These are phyloP conservation scores for Diarsia mendica DNA, from an alignment of 2,888 invertebrate species.

Conservation along the genomic window DNA sequence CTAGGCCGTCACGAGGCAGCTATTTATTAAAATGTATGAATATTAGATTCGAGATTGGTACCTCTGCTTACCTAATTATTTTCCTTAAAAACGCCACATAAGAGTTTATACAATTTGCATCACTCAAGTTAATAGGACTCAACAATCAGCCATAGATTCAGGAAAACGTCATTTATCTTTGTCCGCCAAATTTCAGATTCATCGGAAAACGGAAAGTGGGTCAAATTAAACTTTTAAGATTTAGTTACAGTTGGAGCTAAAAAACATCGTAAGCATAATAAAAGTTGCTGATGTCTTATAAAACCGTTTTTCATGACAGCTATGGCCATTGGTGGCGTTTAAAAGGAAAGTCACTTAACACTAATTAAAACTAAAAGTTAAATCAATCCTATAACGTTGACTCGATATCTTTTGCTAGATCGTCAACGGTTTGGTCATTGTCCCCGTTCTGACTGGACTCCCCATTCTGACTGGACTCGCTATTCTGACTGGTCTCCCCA, in stretches of 20 bases:
- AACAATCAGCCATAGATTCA: no score
- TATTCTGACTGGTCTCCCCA: slow-evolving; percentile 34
- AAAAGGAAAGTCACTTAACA: slow-evolving; percentile 23
- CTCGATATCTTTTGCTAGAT: slow-evolving; percentile 60
- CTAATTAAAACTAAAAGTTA: slow-evolving; percentile 29
- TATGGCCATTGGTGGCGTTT: neutral
- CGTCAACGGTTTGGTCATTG: neutral
- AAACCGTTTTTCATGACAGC: neutral
- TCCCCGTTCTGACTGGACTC: slow-evolving; percentile 31
- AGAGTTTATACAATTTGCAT: neutral
- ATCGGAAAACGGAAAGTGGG: no score
- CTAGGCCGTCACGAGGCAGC: neutral
- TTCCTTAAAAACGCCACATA: neutral
- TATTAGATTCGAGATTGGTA: slow-evolving; percentile 2
- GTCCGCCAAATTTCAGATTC: no score
- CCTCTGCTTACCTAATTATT: neutral
- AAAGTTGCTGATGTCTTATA: neutral
- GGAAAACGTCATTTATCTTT: no score
- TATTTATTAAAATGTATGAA: neutral
- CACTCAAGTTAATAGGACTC: no score
- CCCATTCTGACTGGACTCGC: slow-evolving; percentile 34
- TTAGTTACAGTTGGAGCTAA: no score
- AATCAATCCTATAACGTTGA: slow-evolving; percentile 69
- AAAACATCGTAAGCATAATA: no score
- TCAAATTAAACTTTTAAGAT: no score